A percentile compares a stretch with the other conserved stretches of the same genome.
phyloP scores from a whole-genome alignment of 2,797 vertebrate species.

The Ambastaia sidthimunki region DNA sequence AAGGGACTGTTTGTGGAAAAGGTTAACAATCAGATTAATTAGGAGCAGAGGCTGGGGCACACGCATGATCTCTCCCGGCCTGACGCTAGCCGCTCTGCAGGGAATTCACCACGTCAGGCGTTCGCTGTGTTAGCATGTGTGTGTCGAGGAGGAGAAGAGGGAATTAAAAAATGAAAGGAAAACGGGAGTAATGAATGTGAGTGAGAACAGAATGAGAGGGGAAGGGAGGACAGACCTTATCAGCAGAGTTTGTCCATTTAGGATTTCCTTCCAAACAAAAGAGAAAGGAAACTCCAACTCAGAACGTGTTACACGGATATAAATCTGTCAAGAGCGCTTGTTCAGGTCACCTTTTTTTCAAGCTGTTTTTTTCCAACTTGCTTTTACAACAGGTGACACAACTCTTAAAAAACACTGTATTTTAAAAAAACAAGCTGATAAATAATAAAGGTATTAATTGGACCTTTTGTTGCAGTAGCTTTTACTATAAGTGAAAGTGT shows the following conservation, averaged over 20 bases:
- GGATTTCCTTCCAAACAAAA: slow-evolving; percentile 55
- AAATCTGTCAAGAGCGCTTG: slow-evolving; percentile 52
- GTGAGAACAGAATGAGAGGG: slow-evolving; percentile 41
- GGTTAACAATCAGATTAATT: slow-evolving; percentile 68
- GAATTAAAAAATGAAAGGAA: slow-evolving; percentile 38
- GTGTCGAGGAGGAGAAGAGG: slow-evolving; percentile 25
- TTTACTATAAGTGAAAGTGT: no score
- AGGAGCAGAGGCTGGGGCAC: slow-evolving; percentile 69
- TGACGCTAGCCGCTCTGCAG: slow-evolving; percentile 66
- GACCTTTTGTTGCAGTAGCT: no score
- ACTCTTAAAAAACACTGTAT: background rate
- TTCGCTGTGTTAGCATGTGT: slow-evolving; percentile 24
- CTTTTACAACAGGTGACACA: slow-evolving; percentile 9
- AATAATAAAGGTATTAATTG: background rate
- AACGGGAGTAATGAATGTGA: slow-evolving; percentile 13
- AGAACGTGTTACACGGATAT: slow-evolving; percentile 46
- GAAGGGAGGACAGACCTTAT: slow-evolving; percentile 48
- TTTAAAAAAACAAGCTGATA: background rate
- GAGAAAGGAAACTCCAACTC: slow-evolving; percentile 38
- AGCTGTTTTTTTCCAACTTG: slow-evolving; percentile 2
- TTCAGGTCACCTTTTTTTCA: slow-evolving; percentile 34
- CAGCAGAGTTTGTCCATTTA: slow-evolving; percentile 36
- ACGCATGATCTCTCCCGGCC: slow-evolving; percentile 61
- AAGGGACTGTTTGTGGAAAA: slow-evolving; percentile 56
- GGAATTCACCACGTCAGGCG: slow-evolving; percentile 55